Base-by-base conservation (phyloP, 2,797 vertebrate genomes). In the Pogonophryne albipinna region DNA sequence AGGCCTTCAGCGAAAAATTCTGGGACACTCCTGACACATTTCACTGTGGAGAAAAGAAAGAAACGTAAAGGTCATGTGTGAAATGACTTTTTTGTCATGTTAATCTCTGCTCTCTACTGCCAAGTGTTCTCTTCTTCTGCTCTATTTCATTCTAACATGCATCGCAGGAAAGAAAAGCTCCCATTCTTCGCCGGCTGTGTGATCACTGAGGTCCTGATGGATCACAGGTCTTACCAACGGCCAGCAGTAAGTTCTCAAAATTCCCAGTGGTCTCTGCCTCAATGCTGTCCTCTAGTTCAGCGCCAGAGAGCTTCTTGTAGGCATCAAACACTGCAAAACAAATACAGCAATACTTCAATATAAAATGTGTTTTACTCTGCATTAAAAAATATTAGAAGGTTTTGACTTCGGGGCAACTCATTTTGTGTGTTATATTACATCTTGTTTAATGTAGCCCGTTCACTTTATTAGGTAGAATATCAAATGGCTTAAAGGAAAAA, bases 261-360 rank as follows among this genome's bases (percentile, higher is more conserved):
- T 97, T 95, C 3, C 98, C 97, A 2, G 95, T 96, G 23, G 96
- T 98, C 92, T 99, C 98, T 3, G 96, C 94, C 89, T 95, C 93
- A 68, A 99, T 92, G 80, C 96, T 98, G 83, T 98, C 97, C 86
- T 99, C 97, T 7, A 99, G 95, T 46, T 99, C 96, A 75, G 94
- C 96, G 80, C 96, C 97, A 0, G 95, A 96, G 74, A 98, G 87
- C 19, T 97, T 97, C 95, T 96, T 97, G 89, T 99, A 99, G 45
- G 94, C 96, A 49, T 96, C 96, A 81, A 99, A 98, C 83, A 99
- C 98, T 99, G 74, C 42, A 89, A 42, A 61, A 16, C 2, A 45
- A 66, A 78, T 38, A 79, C 44, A 65, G 13, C 27, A 47, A 63
- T 52, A 69, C 10, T 23, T 58, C 11, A 2, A 69, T 41, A 19